These are phyloP conservation scores for Austrofundulus limnaeus DNA, from an alignment of 2,113 vertebrate species.

Conservation along the genomic window DNA sequence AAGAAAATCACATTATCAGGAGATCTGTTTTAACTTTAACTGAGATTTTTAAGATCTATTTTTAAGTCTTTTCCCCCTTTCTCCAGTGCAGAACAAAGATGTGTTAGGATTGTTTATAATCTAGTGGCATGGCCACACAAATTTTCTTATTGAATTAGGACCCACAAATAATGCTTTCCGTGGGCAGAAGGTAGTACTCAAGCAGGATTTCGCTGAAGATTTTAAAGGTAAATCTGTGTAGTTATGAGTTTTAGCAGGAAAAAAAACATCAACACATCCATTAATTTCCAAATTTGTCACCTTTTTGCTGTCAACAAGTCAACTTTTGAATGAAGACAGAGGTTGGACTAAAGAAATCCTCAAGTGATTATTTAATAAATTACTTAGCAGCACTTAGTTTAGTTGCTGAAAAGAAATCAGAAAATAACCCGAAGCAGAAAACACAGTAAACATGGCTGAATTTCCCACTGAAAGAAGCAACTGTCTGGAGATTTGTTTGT, in stretches of 20 bases:
- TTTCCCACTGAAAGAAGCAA: background rate
- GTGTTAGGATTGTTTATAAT: too few species aligned
- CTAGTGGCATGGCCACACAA: too few species aligned
- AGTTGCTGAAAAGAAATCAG: background rate
- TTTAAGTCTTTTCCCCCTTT: too few species aligned
- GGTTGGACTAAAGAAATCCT: conserved; percentile 14
- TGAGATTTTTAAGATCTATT: too few species aligned
- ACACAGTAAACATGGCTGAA: conserved; percentile 3
- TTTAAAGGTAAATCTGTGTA: too few species aligned
- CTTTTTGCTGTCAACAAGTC: conserved; percentile 17
- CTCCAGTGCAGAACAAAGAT: too few species aligned
- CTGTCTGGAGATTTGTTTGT: conserved; percentile 2
- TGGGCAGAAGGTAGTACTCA: too few species aligned
- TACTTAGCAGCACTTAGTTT: conserved; percentile 2
- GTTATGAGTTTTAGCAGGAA: conserved; percentile 6
- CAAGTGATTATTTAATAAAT: conserved; percentile 31
- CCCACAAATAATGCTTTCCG: too few species aligned
- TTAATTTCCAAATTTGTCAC: conserved; percentile 13
- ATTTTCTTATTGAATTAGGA: too few species aligned
- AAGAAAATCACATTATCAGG: too few species aligned
- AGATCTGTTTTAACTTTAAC: too few species aligned
- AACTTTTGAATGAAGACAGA: conserved; percentile 22
- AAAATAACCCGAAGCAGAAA: conserved; percentile 3
- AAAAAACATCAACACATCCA: conserved; percentile 14
- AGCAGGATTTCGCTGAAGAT: too few species aligned